Evolutionary conservation across 2,888 invertebrate genomes (phyloP).

Genomic region (Zygothrica quintamaculata): DNA sequence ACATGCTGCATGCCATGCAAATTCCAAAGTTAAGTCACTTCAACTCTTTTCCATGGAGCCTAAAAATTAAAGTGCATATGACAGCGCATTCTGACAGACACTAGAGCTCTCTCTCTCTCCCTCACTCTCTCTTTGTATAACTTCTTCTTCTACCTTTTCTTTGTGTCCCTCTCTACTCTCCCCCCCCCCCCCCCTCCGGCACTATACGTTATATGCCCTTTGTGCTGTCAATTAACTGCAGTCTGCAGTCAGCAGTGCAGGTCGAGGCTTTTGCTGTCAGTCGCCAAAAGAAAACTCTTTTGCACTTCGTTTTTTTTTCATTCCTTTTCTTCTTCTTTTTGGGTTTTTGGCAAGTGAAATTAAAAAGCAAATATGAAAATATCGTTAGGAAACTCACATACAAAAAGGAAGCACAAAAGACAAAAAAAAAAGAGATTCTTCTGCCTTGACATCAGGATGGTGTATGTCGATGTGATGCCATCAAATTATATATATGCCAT

Average conservation of each 20-base stretch:
- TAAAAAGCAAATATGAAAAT: constrained; percentile 67
- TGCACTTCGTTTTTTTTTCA: no score
- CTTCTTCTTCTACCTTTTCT: neutral
- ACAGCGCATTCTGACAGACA: constrained; percentile 52
- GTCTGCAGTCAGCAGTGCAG: constrained; percentile 16
- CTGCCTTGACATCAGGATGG: constrained; percentile 56
- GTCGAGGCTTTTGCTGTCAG: constrained; percentile 21
- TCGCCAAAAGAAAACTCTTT: neutral
- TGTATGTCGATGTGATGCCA: constrained; percentile 50
- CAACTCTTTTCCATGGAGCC: constrained; percentile 40
- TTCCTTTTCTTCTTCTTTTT: constrained; percentile 19
- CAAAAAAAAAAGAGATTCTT: no score
- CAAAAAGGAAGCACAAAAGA: no score
- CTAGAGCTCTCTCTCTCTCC: neutral
- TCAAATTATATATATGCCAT: constrained; percentile 71
- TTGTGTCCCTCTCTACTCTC: no score
- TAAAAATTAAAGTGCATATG: constrained; percentile 62
- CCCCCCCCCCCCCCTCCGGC: no score
- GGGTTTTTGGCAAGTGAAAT: constrained; percentile 60
- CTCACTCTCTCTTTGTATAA: neutral
- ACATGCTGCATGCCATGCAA: constrained; percentile 26
- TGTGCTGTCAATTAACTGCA: constrained; percentile 18
- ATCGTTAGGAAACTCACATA: constrained; percentile 63
- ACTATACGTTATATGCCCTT: neutral
- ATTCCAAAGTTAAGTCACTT: constrained; percentile 46